phyloP scores from a whole-genome alignment of 2,797 vertebrate genomes.

The Sebastes nivosus region DNA sequence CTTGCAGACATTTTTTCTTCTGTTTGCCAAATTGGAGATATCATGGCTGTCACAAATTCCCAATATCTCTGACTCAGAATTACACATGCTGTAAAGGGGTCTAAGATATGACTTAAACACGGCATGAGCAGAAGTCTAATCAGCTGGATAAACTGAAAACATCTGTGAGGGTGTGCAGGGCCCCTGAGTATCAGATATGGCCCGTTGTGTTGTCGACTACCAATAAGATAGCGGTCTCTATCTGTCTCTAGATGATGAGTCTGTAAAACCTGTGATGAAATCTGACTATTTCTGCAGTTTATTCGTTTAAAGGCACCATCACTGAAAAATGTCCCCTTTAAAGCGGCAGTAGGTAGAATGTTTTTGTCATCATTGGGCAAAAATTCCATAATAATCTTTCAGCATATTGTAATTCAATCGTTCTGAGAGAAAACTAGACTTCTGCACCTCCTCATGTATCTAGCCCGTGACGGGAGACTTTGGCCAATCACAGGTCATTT shows the following conservation, averaged over 20 bases:
- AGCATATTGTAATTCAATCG: background rate
- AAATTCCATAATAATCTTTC: background rate
- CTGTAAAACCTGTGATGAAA: conserved; percentile 3
- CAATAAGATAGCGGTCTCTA: background rate
- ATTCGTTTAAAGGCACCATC: background rate
- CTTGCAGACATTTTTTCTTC: background rate
- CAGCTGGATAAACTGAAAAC: background rate
- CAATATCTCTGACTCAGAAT: background rate
- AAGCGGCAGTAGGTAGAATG: background rate
- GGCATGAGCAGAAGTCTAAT: background rate
- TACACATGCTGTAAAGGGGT: background rate
- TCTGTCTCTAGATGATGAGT: conserved; percentile 2
- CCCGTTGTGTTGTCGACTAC: background rate
- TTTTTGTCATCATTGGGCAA: background rate
- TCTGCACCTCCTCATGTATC: too few relatives aligned
- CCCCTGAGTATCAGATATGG: conserved; percentile 3
- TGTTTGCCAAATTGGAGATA: background rate
- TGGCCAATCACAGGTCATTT: too few relatives aligned
- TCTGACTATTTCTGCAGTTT: background rate
- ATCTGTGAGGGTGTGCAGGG: background rate
- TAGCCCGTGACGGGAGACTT: too few relatives aligned
- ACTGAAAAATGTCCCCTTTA: background rate
- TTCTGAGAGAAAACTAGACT: too few relatives aligned
- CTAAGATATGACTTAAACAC: background rate
- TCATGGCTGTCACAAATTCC: background rate